Evolutionary conservation across 2,888 invertebrate species (phyloP).

Genomic region (Sialis fuliginosa): DNA sequence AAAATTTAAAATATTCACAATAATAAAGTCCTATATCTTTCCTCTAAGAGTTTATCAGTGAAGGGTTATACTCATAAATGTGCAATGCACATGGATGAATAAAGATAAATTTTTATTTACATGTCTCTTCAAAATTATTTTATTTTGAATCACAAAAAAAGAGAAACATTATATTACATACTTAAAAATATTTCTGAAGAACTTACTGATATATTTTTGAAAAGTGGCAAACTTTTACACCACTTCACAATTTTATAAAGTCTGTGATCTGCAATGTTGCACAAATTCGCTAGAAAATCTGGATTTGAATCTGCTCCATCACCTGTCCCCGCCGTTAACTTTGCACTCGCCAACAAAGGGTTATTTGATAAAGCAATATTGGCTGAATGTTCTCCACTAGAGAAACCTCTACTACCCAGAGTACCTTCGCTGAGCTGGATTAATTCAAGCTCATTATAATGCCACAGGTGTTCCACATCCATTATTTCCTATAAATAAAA

Average conservation of each 20-base stretch:
- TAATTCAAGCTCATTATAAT: slow-evolving; percentile 73
- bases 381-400: slow-evolving; percentile 21
- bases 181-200: not conserved
- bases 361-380: slow-evolving; percentile 29
- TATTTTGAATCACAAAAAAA: too few relatives aligned
- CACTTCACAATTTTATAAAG: slow-evolving; percentile 96
- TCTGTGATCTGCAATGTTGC: slow-evolving; percentile 87
- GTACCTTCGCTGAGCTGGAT: slow-evolving; percentile 29
- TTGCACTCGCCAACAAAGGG: slow-evolving; percentile 35
- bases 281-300: slow-evolving; percentile 74
- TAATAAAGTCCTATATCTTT: too few relatives aligned
- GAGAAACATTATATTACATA: not conserved
- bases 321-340: slow-evolving; percentile 26
- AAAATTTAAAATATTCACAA: slow-evolving; percentile 2
- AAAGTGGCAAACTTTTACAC: slow-evolving; percentile 93
- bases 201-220: slow-evolving; percentile 85
- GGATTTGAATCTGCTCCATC: slow-evolving; percentile 43
- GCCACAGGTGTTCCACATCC: slow-evolving; percentile 92
- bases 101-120: not conserved
- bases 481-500: slow-evolving; percentile 69
- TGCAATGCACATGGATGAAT: not conserved
- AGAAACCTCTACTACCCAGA: slow-evolving; percentile 17
- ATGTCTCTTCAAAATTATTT: not conserved
- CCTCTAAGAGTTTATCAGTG: too few relatives aligned
- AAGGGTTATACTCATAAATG: not conserved